Evolutionary conservation across 2,888 invertebrate species (phyloP).

Genomic region (Gryllus longicercus): DNA sequence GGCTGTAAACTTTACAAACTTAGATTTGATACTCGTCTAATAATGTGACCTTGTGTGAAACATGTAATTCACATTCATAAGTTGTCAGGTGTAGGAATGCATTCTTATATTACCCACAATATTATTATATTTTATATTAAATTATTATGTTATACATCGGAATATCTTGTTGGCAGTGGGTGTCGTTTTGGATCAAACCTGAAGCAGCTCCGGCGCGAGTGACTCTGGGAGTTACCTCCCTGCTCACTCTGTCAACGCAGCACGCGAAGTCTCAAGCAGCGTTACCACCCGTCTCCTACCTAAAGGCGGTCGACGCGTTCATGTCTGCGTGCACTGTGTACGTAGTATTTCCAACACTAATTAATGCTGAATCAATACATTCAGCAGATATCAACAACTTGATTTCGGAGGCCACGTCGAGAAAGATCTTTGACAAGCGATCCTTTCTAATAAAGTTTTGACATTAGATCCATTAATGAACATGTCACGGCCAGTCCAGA

Average conservation of each 20-base stretch:
- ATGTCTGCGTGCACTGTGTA: constrained; percentile 89
- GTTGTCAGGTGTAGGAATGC: no score
- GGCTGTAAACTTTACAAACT: no score
- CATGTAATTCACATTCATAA: no score
- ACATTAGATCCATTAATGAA: no score
- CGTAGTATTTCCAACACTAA: constrained; percentile 37
- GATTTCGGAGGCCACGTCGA: not conserved
- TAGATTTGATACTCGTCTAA: no score
- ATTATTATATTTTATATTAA: no score
- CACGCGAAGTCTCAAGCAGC: constrained; percentile 93
- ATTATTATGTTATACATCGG: no score
- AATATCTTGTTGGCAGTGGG: constrained; percentile 62
- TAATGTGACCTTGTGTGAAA: no score
- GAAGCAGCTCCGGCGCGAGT: constrained; percentile 89
- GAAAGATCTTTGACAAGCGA: no score
- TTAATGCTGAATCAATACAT: not conserved
- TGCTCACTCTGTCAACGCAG: constrained; percentile 84
- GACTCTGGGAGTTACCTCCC: constrained; percentile 82
- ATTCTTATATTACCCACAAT: no score
- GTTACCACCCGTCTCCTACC: constrained; percentile 86
- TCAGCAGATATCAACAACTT: not conserved
- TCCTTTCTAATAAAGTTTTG: no score
- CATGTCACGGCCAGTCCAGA: no score
- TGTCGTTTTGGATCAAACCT: constrained; percentile 93
- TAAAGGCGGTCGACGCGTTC: constrained; percentile 88